Evolutionary conservation across 2,888 invertebrate genomes (phyloP).

Genomic region (Melangyna quadrimaculata): DNA sequence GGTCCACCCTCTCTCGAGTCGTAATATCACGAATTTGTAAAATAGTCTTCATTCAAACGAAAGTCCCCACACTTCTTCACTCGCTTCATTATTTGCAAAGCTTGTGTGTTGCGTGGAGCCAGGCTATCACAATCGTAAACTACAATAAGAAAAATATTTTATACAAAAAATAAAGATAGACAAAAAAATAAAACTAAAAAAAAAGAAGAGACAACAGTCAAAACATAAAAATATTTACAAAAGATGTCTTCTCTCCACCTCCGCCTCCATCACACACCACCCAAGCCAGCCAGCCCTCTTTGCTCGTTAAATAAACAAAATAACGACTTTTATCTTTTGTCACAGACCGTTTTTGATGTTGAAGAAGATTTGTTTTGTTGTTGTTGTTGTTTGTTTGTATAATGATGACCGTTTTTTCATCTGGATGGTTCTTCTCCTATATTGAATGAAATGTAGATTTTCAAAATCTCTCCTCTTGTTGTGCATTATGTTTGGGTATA

Average conservation of each 20-base stretch:
- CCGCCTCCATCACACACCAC: no score
- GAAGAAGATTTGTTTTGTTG: not conserved
- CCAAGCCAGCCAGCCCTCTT: not conserved
- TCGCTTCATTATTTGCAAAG: not conserved
- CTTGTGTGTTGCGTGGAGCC: not conserved
- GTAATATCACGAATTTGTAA: constrained; percentile 25
- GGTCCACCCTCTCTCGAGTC: not conserved
- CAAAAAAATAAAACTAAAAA: constrained; percentile 12
- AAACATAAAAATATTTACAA: constrained; percentile 9
- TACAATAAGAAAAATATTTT: constrained; percentile 10
- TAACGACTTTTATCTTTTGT: constrained; percentile 40
- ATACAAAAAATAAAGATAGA: not conserved
- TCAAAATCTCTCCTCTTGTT: not conserved
- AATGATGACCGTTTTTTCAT: constrained; percentile 27
- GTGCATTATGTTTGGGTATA: constrained; percentile 32
- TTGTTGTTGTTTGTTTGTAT: not conserved
- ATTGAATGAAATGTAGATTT: not conserved
- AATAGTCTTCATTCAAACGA: constrained; percentile 22
- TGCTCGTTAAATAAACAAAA: not conserved
- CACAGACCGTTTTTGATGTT: constrained; percentile 25
- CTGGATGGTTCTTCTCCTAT: constrained; percentile 1
- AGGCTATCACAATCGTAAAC: constrained; percentile 27
- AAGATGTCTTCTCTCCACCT: not conserved
- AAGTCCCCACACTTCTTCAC: not conserved
- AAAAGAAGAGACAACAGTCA: constrained; percentile 4